Conservation (phyloP, 2,888 invertebrate genomes). For the Agriopis leucophaearia region DNA sequence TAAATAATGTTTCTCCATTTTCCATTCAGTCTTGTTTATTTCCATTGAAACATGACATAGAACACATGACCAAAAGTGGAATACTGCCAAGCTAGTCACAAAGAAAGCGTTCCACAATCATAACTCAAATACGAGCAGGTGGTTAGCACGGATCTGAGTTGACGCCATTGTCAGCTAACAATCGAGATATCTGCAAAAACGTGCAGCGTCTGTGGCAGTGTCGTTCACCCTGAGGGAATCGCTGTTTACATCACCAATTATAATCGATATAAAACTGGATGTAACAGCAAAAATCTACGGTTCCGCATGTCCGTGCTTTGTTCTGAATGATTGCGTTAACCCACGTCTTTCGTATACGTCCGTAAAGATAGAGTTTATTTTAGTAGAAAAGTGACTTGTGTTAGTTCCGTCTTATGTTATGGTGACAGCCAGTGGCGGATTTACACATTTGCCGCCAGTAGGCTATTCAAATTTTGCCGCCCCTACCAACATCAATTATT, state of each 20-base stretch:
- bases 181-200: constrained; percentile 65
- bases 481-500: too few species aligned
- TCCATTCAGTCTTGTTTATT: constrained; percentile 5
- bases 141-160: constrained; percentile 52
- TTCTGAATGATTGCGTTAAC: constrained; percentile 29
- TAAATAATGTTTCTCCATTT: background rate
- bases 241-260: constrained; percentile 59
- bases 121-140: constrained; percentile 39
- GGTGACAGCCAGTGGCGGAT: background rate
- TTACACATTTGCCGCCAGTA: too few species aligned
- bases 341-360: constrained; percentile 9
- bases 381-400: background rate
- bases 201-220: constrained; percentile 49
- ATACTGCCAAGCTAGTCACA: constrained; percentile 21
- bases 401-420: too few species aligned
- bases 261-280: constrained; percentile 58
- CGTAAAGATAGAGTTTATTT: background rate
- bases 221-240: constrained; percentile 73
- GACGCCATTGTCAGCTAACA: constrained; percentile 63
- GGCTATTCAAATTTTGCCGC: too few species aligned
- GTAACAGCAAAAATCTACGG: constrained; percentile 45
- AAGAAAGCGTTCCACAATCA: constrained; percentile 34
- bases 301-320: constrained; percentile 49
- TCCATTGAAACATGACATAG: constrained; percentile 7
- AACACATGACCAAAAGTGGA: constrained; percentile 26